phyloP scores from a whole-genome alignment of 1,140 invertebrate genomes.

The Orchesella cincta region DNA sequence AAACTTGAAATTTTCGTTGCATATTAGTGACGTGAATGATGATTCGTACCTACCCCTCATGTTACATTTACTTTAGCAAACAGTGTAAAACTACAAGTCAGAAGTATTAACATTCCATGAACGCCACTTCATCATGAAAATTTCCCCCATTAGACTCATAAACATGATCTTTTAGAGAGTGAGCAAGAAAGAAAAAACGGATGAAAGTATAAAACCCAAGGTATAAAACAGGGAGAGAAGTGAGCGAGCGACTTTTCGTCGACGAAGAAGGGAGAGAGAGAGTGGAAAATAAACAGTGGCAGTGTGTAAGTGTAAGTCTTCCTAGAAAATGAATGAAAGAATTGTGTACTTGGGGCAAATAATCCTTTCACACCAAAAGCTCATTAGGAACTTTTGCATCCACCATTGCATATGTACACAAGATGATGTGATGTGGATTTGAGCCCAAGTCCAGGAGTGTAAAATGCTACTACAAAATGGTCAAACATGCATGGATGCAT shows the following conservation, averaged over 20 bases:
- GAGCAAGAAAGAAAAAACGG: not conserved
- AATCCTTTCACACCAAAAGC: not conserved
- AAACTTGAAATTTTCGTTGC: too few relatives aligned
- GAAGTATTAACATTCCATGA: slow-evolving; percentile 23
- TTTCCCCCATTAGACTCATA: slow-evolving; percentile 26
- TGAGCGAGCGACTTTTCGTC: too few relatives aligned
- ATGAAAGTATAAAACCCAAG: not conserved
- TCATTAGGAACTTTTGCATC: not conserved
- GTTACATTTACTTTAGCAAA: not conserved
- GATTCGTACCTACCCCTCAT: not conserved
- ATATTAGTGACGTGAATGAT: not conserved
- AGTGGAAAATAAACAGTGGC: not conserved
- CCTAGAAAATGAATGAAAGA: not conserved
- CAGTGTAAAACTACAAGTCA: not conserved
- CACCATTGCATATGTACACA: not conserved
- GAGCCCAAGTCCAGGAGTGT: too few relatives aligned
- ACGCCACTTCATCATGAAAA: slow-evolving; percentile 24
- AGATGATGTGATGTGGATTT: too few relatives aligned
- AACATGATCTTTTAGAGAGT: slow-evolving; percentile 24
- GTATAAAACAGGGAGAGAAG: not conserved
- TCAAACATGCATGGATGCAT: too few relatives aligned
- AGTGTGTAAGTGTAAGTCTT: not conserved
- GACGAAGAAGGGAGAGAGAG: not conserved
- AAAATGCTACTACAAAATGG: too few relatives aligned
- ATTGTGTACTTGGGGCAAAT: not conserved